Conservation (phyloP, 2,113 vertebrate species). For the Penelope pileata region DNA sequence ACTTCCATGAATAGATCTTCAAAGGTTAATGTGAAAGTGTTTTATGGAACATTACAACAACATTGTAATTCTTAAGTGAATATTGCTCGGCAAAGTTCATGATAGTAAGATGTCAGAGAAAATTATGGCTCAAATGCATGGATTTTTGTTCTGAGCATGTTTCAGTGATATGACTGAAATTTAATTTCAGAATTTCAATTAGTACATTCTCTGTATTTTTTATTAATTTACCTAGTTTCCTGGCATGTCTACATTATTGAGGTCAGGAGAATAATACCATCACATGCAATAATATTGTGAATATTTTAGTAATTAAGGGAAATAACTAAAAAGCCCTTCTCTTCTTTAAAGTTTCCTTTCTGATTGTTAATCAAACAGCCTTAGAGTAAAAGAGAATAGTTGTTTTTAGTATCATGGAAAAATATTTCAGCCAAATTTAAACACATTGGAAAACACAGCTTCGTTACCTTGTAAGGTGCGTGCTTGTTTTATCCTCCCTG, state of each 20-base stretch:
- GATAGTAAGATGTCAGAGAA: background rate
- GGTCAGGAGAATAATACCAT: background rate
- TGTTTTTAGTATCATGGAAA: background rate
- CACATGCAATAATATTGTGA: background rate
- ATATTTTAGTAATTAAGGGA: background rate
- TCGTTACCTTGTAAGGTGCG: background rate
- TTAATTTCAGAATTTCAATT: background rate
- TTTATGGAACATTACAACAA: background rate
- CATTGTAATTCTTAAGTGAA: background rate
- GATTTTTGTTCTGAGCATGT: background rate
- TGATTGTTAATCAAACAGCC: background rate
- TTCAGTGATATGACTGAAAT: background rate
- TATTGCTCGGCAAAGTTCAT: background rate
- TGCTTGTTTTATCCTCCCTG: background rate
- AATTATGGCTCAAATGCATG: rapidly evolving
- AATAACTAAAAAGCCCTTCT: background rate
- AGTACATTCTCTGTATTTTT: background rate
- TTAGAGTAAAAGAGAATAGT: background rate
- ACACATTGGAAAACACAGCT: background rate
- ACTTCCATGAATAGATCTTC: background rate
- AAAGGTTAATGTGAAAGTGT: background rate
- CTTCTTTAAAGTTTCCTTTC: background rate
- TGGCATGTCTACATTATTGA: background rate
- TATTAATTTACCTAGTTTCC: background rate
- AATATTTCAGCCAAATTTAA: background rate